Evolutionary conservation across 2,888 invertebrate genomes (phyloP).

Genomic region (Clanis bilineata): DNA sequence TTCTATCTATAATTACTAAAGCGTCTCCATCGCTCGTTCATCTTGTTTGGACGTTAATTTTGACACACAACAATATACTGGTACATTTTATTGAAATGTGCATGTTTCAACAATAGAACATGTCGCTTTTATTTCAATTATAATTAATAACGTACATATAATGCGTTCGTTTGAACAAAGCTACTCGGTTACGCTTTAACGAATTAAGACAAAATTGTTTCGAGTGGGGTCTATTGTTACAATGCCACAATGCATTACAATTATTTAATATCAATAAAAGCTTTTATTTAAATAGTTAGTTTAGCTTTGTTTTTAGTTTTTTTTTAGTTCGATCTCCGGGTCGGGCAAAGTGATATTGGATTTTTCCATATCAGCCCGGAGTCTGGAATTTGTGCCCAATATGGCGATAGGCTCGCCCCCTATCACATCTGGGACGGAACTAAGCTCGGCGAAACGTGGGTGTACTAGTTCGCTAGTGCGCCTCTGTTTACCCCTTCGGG

Average conservation of each 20-base stretch:
- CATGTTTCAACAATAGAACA: background rate
- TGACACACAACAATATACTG: background rate
- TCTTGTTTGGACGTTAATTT: background rate
- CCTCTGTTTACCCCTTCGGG: no score
- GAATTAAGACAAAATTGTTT: background rate
- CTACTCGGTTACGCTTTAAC: background rate
- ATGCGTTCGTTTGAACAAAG: background rate
- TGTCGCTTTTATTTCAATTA: background rate
- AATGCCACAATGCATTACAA: background rate
- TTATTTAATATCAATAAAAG: background rate
- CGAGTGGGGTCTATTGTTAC: background rate
- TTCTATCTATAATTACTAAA: background rate
- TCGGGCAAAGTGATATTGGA: no score
- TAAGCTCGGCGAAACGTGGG: no score
- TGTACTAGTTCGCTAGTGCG: no score
- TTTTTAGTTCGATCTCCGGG: no score
- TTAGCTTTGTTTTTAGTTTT: no score
- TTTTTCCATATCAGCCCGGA: no score
- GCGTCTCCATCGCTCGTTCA: background rate
- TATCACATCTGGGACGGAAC: no score
- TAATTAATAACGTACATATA: background rate
- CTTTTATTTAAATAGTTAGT: background rate
- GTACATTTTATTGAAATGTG: background rate
- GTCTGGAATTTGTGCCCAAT: no score
- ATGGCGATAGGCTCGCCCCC: no score